A percentile compares a stretch with the other conserved stretches of the same genome.
These are phyloP conservation scores for Actinia equina DNA, from an alignment of 64 coral and sea anemone species.

Conservation along the genomic window DNA sequence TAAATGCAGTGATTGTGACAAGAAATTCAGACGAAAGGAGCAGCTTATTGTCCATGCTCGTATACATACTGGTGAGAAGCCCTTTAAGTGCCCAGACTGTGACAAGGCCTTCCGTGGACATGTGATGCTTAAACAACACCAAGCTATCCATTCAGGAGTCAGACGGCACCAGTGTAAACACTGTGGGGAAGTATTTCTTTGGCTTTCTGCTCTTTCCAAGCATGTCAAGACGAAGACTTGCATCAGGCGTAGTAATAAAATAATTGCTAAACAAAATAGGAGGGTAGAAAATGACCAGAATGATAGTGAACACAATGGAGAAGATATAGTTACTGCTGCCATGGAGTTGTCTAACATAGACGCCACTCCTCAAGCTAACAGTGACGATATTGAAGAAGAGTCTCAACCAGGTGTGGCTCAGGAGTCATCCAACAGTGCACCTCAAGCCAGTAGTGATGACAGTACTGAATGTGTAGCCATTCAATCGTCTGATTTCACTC, in stretches of 20 bases:
- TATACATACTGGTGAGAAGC: not conserved
- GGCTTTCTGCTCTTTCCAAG: constrained; percentile 3
- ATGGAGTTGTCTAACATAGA: not conserved
- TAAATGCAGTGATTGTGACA: not conserved
- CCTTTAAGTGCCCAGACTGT: not conserved
- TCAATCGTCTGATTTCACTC: not conserved
- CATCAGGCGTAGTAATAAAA: not conserved
- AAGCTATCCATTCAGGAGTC: not conserved
- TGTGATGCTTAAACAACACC: constrained; percentile 6
- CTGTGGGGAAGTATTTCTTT: constrained; percentile 3
- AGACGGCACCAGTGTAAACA: not conserved
- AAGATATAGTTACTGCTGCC: not conserved
- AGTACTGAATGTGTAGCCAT: not conserved
- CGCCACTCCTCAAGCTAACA: not conserved
- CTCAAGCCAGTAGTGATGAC: not conserved
- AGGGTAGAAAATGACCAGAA: not conserved
- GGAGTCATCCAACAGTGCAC: not conserved
- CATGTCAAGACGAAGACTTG: not conserved
- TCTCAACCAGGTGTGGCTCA: too few species aligned
- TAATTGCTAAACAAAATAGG: not conserved
- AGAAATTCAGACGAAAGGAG: not conserved
- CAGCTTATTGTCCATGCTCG: not conserved
- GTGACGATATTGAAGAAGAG: not conserved
- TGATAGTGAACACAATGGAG: not conserved
- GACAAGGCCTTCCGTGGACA: not conserved